A percentile compares a stretch with the other conserved stretches of the same genome.
Evolutionary conservation across 2,888 invertebrate species (phyloP).

Genomic region (Rutpela maculata): DNA sequence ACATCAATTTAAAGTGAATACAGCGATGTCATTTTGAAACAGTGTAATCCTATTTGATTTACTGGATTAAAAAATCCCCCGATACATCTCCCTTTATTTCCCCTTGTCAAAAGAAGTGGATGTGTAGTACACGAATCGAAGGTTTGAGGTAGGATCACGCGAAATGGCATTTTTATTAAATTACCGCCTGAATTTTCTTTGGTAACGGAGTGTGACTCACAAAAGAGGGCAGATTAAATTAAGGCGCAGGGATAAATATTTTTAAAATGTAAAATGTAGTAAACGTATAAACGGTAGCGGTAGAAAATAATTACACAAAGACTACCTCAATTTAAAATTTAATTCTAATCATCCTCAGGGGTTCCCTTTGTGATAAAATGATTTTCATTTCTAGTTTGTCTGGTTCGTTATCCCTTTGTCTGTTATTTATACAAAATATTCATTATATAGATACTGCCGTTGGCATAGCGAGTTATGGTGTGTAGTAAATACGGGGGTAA

Average conservation of each 20-base stretch:
- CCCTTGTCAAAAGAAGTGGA: not conserved
- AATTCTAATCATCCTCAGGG: not conserved
- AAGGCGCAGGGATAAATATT: not conserved
- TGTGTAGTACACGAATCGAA: not conserved
- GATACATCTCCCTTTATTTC: not conserved
- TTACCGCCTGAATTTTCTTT: constrained; percentile 2
- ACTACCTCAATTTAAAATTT: not conserved
- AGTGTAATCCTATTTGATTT: not conserved
- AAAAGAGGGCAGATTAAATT: not conserved
- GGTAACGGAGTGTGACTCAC: not conserved
- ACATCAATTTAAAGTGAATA: not conserved
- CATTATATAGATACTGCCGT: not conserved
- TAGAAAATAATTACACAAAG: constrained; percentile 1
- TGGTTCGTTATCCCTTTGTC: not conserved
- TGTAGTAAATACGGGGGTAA: not conserved
- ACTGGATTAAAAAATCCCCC: constrained; percentile 1
- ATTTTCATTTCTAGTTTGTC: constrained; percentile 7
- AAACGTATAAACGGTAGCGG: not conserved
- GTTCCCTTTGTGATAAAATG: not conserved
- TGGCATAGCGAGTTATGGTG: not conserved
- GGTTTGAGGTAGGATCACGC: constrained; percentile 16
- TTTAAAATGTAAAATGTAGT: not conserved
- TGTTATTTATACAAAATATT: not conserved
- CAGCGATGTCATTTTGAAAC: not conserved
- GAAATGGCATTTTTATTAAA: constrained; percentile 26